A percentile compares a stretch with the other conserved stretches of the same genome.
phyloP scores from a whole-genome alignment of 2,888 invertebrate genomes.

The Hylaea fasciaria region DNA sequence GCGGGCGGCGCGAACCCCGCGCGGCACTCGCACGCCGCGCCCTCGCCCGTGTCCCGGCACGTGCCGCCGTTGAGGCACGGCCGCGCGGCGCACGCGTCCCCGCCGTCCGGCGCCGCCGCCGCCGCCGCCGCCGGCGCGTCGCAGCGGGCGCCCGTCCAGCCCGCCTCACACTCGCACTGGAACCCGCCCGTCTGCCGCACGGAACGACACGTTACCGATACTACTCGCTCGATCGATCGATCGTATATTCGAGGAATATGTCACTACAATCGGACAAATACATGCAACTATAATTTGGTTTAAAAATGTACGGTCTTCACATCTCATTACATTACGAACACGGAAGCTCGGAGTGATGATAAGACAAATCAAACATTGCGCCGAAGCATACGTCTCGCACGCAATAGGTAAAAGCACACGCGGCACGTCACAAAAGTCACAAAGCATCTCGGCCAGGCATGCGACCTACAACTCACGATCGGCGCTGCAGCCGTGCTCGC shows the following conservation, averaged over 20 bases:
- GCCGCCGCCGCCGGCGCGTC: conserved; percentile 43
- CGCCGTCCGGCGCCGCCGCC: conserved; percentile 38
- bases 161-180: conserved; percentile 89
- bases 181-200: conserved; percentile 70
- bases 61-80: conserved; percentile 86
- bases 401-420: too few species aligned
- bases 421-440: too few species aligned
- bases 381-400: too few species aligned
- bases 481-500: too few species aligned
- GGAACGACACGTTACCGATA: neutral
- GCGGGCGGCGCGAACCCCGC: conserved; percentile 86
- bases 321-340: too few species aligned
- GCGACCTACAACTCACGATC: too few species aligned
- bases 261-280: neutral
- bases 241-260: too few species aligned
- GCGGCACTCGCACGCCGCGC: conserved; percentile 85
- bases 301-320: too few species aligned
- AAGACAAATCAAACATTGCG: too few species aligned
- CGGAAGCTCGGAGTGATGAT: too few species aligned
- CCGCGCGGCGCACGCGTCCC: conserved; percentile 80
- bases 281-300: too few species aligned
- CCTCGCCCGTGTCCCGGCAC: conserved; percentile 74
- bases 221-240: neutral
- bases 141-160: conserved; percentile 85
- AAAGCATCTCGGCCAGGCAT: too few species aligned